A percentile compares a stretch with the other conserved stretches of the same genome.
These are phyloP conservation scores for Cheumatopsyche charites DNA, from an alignment of 1,140 invertebrate species.

Conservation along the genomic window DNA sequence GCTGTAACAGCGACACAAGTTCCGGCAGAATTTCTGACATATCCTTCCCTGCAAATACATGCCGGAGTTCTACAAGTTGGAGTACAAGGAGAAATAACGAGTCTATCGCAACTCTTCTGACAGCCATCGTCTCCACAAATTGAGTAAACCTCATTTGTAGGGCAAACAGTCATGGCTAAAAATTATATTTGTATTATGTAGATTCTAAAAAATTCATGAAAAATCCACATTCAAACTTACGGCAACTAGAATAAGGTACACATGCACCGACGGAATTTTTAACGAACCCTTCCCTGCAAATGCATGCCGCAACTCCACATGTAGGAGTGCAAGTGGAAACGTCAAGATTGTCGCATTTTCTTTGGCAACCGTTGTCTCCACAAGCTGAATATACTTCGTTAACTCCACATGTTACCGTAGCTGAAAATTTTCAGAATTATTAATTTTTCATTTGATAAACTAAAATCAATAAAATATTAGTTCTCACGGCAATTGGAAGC, in stretches of 20 bases:
- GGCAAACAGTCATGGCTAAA: background rate
- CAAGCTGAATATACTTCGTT: background rate
- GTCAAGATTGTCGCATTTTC: background rate
- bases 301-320: background rate
- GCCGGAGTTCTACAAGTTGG: background rate
- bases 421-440: no score
- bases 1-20: background rate
- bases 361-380: background rate
- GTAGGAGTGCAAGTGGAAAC: background rate
- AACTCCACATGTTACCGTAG: no score
- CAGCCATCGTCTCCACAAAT: background rate
- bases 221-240: no score
- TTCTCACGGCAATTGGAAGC: background rate
- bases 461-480: no score
- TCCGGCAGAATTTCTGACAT: background rate
- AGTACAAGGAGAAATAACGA: background rate
- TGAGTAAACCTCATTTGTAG: background rate
- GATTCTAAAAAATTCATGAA: background rate
- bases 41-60: conserved; percentile 8
- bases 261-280: background rate
- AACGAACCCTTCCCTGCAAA: background rate
- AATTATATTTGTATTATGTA: background rate
- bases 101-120: background rate
- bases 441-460: no score
- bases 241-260: background rate